Conservation (phyloP, 2,797 vertebrate genomes). For the Fistularia commersonii region DNA sequence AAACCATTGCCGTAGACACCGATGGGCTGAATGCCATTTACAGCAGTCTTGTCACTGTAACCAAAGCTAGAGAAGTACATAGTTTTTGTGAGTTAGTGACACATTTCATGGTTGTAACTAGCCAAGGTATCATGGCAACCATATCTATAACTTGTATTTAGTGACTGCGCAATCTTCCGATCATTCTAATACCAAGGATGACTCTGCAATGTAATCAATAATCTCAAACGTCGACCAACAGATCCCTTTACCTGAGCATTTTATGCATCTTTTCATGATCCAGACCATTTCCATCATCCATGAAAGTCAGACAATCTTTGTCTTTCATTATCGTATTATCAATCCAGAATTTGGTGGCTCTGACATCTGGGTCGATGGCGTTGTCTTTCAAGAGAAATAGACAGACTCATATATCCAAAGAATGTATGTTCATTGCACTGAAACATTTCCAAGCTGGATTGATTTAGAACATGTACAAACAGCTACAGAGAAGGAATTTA, state of each 20-base stretch:
- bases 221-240: not conserved
- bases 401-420: too few species aligned
- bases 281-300: constrained; percentile 92
- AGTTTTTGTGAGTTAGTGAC: not conserved
- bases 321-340: constrained; percentile 82
- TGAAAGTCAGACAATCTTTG: constrained; percentile 84
- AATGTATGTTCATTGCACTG: too few species aligned
- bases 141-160: too few species aligned
- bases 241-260: constrained; percentile 86
- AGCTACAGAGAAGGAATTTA: too few species aligned
- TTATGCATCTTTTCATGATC: constrained; percentile 83
- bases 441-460: too few species aligned
- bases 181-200: too few species aligned
- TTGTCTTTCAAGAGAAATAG: constrained; percentile 77
- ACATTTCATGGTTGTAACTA: not conserved
- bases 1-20: constrained; percentile 96
- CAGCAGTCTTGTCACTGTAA: constrained; percentile 87
- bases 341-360: constrained; percentile 92
- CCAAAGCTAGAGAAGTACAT: constrained; percentile 80
- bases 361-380: constrained; percentile 94
- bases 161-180: too few species aligned
- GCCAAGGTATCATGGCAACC: too few species aligned
- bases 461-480: not conserved
- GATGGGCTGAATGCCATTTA: constrained; percentile 82
- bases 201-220: too few species aligned